Conservation (phyloP, 2,888 invertebrate genomes). For the Nymphalis urticae region DNA sequence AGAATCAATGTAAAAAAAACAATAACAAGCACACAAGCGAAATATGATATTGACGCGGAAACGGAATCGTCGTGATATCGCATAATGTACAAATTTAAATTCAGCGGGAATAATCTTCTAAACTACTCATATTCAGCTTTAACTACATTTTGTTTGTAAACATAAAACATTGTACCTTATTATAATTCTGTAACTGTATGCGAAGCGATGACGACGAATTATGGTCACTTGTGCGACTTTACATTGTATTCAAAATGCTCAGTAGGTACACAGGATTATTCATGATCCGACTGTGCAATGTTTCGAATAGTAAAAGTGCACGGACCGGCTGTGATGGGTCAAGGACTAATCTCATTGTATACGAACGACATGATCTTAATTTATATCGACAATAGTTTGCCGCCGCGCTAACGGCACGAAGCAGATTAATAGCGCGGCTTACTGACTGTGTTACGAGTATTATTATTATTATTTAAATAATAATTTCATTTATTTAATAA, state of each 20-base stretch:
- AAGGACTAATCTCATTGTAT: conserved; percentile 64
- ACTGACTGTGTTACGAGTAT: conserved; percentile 14
- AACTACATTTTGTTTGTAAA: not conserved
- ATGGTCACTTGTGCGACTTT: conserved; percentile 4
- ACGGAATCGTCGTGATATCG: too few species aligned
- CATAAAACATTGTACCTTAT: not conserved
- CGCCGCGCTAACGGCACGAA: conserved; percentile 25
- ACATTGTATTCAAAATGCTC: conserved; percentile 6
- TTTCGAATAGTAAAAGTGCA: conserved; percentile 66
- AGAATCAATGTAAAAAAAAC: too few species aligned
- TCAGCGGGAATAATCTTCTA: not conserved
- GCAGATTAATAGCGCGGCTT: conserved; percentile 19
- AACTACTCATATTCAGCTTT: not conserved
- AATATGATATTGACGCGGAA: too few species aligned
- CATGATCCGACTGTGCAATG: conserved; percentile 48
- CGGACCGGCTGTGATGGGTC: conserved; percentile 59
- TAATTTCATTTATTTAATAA: conserved; percentile 4
- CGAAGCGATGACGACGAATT: not conserved
- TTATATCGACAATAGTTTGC: conserved; percentile 24
- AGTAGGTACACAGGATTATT: conserved; percentile 14
- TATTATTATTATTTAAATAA: conserved; percentile 17
- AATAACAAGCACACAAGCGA: too few species aligned
- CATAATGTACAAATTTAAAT: too few species aligned
- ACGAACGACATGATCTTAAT: conserved; percentile 29
- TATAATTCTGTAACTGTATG: not conserved